A percentile compares a stretch with the other conserved stretches of the same genome.
These are phyloP conservation scores for Macquaria australasica DNA, from an alignment of 2,113 vertebrate genomes.

Conservation along the genomic window DNA sequence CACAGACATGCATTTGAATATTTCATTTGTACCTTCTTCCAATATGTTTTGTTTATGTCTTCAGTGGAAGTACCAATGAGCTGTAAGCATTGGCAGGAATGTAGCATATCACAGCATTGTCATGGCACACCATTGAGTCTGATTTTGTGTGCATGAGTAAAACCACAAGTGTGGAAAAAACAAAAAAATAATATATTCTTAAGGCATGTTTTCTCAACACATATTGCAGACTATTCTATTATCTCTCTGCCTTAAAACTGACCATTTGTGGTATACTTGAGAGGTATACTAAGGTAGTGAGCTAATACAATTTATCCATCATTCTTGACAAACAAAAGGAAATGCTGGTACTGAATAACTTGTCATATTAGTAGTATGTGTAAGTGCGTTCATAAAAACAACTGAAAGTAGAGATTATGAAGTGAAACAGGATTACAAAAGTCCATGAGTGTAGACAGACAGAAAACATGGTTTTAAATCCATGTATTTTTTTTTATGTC, in stretches of 20 bases:
- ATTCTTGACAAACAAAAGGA: background rate
- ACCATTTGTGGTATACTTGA: no score
- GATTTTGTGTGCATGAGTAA: background rate
- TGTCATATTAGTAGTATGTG: no score
- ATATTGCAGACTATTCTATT: background rate
- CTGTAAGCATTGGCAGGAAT: background rate
- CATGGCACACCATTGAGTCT: background rate
- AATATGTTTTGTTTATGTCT: constrained; percentile 11
- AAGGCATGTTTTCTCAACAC: background rate
- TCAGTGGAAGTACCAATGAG: constrained; percentile 1
- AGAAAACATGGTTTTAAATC: background rate
- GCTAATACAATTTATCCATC: background rate
- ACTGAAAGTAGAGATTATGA: background rate
- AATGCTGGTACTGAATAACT: background rate
- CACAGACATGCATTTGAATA: constrained; percentile 8
- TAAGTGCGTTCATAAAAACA: background rate
- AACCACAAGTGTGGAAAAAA: background rate
- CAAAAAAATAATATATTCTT: background rate
- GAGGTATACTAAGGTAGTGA: no score
- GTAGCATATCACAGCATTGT: background rate
- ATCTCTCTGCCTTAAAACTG: no score
- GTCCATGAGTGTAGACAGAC: background rate
- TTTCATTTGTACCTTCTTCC: constrained; percentile 33
- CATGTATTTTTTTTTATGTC: background rate
- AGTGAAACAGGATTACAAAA: background rate